Evolutionary conservation across 2,888 invertebrate genomes (phyloP).

Genomic region (Chloroclysta siterata): DNA sequence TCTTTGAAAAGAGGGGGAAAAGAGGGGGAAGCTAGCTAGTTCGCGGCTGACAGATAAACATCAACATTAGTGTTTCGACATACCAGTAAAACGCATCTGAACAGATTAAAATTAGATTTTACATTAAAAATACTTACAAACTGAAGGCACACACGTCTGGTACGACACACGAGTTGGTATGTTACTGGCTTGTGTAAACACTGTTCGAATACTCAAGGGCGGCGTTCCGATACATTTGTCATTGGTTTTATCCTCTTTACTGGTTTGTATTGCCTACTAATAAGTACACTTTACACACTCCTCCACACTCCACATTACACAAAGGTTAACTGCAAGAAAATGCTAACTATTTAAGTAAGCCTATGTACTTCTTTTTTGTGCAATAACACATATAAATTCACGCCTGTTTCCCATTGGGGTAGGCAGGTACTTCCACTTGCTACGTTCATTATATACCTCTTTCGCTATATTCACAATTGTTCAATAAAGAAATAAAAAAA

Average conservation of each 20-base stretch:
- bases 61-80: not conserved
- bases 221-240: constrained; percentile 10
- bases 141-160: constrained; percentile 20
- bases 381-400: too few species aligned
- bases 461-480: too few species aligned
- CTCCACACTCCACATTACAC: too few species aligned
- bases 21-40: not conserved
- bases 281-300: not conserved
- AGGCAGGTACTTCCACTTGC: too few species aligned
- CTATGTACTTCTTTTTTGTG: too few species aligned
- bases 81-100: constrained; percentile 1
- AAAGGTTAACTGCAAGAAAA: too few species aligned
- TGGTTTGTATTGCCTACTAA: constrained; percentile 7
- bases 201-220: constrained; percentile 22
- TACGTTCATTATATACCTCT: too few species aligned
- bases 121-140: constrained; percentile 20
- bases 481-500: too few species aligned
- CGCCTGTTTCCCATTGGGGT: too few species aligned
- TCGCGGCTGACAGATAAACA: not conserved
- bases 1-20: too few species aligned
- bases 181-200: constrained; percentile 27
- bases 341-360: too few species aligned
- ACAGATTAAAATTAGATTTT: constrained; percentile 19
- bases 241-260: constrained; percentile 24
- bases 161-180: constrained; percentile 9